phyloP scores from a whole-genome alignment of 2,888 invertebrate genomes.

The Tigriopus californicus region DNA sequence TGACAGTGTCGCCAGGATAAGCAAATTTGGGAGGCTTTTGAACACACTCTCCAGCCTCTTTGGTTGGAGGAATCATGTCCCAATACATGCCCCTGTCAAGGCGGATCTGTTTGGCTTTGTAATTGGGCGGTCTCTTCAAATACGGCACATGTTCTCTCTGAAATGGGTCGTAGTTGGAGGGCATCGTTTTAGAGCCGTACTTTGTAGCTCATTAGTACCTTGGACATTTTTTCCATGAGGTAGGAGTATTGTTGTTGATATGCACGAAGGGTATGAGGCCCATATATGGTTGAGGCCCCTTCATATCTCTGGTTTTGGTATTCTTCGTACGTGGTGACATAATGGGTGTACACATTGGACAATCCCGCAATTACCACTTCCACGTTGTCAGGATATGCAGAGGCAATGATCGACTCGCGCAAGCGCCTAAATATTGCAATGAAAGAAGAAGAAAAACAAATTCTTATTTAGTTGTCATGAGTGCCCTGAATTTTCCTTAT shows the following conservation, averaged over 20 bases:
- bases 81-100: slow-evolving; percentile 54
- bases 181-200: slow-evolving; percentile 16
- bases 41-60: slow-evolving; percentile 30
- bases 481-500: no score
- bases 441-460: no score
- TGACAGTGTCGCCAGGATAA: background rate
- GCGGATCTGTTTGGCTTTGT: slow-evolving; percentile 48
- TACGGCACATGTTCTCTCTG: slow-evolving; percentile 23
- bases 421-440: no score
- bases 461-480: no score
- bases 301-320: slow-evolving; percentile 91
- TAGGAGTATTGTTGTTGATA: slow-evolving; percentile 55
- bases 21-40: background rate
- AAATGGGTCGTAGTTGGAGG: background rate
- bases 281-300: slow-evolving; percentile 79
- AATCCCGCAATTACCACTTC: slow-evolving; percentile 64
- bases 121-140: slow-evolving; percentile 50
- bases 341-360: slow-evolving; percentile 72
- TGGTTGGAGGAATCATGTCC: slow-evolving; percentile 52
- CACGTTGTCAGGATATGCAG: slow-evolving; percentile 27
- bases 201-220: slow-evolving; percentile 35
- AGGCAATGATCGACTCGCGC: background rate
- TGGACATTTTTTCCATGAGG: slow-evolving; percentile 43
- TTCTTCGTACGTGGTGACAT: slow-evolving; percentile 75
- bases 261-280: slow-evolving; percentile 69